A percentile compares a stretch with the other conserved stretches of the same genome.
Conservation (phyloP, 1,140 invertebrate species). For the Drosophila kepulauana region DNA sequence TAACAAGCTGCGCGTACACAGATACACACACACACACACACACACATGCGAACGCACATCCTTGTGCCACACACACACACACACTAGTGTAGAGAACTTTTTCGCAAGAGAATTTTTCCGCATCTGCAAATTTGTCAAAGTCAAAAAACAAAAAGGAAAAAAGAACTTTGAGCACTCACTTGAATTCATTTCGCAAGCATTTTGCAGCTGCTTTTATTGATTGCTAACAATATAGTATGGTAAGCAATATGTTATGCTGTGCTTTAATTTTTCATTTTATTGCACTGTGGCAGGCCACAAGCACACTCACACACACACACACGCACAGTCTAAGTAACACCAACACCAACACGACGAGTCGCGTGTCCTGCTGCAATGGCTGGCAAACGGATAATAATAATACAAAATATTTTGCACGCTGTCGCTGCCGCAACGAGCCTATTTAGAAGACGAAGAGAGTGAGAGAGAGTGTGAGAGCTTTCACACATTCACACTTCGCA, state of each 20-base stretch:
- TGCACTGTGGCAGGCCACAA: constrained; percentile 6
- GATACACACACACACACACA: constrained; percentile 31
- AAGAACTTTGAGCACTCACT: constrained; percentile 52
- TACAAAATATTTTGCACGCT: constrained; percentile 54
- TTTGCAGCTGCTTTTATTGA: constrained; percentile 54
- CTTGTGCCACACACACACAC: constrained; percentile 25
- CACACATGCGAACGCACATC: constrained; percentile 5
- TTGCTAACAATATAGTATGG: constrained; percentile 52
- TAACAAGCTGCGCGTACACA: constrained; percentile 49
- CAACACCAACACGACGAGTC: neutral
- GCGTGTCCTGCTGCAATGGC: constrained; percentile 58
- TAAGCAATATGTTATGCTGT: constrained; percentile 7
- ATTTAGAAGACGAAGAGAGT: constrained; percentile 2
- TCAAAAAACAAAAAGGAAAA: neutral
- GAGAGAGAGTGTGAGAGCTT: constrained; percentile 32
- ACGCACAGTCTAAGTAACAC: neutral
- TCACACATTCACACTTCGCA: constrained; percentile 30
- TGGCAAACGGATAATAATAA: constrained; percentile 61
- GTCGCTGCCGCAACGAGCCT: constrained; percentile 13
- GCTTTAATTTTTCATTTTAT: constrained; percentile 29
- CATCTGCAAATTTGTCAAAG: constrained; percentile 22
- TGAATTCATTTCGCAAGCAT: constrained; percentile 24
- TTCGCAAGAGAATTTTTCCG: constrained; percentile 38
- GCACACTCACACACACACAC: neutral
- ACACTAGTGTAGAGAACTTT: constrained; percentile 45